Percentiles rank a stretch among this genome's conserved stretches.
phyloP scores from a whole-genome alignment of 1,140 invertebrate genomes.

The Bombus confusus region DNA sequence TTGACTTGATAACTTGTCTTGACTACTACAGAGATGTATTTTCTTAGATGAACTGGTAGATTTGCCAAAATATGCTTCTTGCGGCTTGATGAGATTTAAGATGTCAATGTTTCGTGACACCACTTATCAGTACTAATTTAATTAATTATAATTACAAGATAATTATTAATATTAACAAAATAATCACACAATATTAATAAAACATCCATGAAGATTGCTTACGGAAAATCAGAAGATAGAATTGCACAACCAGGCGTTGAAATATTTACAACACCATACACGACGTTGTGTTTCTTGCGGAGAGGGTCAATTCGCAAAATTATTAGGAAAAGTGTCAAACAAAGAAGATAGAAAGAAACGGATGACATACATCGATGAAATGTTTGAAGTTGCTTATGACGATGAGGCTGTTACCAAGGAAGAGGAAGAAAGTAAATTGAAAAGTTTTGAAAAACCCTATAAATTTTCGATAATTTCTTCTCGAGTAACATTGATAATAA shows the following conservation, averaged over 20 bases:
- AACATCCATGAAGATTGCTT: constrained; percentile 78
- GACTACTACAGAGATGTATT: constrained; percentile 17
- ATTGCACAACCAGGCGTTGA: constrained; percentile 84
- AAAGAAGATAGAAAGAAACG: constrained; percentile 60
- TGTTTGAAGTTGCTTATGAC: constrained; percentile 12
- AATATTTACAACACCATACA: constrained; percentile 84
- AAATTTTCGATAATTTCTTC: background rate
- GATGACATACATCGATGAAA: constrained; percentile 31
- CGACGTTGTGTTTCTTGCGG: constrained; percentile 83
- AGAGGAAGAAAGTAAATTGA: background rate
- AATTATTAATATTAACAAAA: background rate
- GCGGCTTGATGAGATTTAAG: constrained; percentile 84
- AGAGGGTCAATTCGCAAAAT: constrained; percentile 81
- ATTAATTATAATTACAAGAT: constrained; percentile 11
- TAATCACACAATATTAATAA: background rate
- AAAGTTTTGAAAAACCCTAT: background rate
- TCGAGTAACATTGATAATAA: background rate
- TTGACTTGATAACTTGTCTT: background rate
- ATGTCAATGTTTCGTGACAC: constrained; percentile 83
- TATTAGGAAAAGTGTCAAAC: constrained; percentile 77
- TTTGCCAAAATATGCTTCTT: constrained; percentile 84
- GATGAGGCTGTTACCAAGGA: background rate
- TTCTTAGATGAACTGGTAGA: constrained; percentile 74
- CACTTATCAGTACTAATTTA: constrained; percentile 80
- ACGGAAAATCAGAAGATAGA: constrained; percentile 86